These are phyloP conservation scores for Pachydiplax longipennis DNA, from an alignment of 2,888 invertebrate genomes.

Conservation along the genomic window DNA sequence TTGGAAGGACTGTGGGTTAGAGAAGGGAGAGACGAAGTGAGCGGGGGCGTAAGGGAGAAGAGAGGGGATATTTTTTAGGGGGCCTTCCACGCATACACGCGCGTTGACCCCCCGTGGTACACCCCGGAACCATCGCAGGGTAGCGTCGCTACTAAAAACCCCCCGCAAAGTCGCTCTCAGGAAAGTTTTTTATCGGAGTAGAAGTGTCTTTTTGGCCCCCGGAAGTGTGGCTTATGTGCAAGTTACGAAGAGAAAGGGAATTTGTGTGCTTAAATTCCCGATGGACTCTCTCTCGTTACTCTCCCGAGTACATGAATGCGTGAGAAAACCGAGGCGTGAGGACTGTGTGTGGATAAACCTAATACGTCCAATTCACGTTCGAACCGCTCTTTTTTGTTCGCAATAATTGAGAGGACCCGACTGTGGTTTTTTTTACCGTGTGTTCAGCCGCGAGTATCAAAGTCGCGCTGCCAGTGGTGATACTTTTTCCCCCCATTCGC, in stretches of 20 bases:
- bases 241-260: neutral
- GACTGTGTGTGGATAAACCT: neutral
- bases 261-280: neutral
- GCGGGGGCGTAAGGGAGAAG: neutral
- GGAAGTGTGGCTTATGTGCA: neutral
- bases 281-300: neutral
- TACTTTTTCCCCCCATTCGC: neutral
- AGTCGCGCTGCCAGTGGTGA: neutral
- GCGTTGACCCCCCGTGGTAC: neutral
- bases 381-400: neutral
- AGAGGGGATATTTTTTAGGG: neutral
- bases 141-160: constrained; percentile 16
- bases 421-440: neutral
- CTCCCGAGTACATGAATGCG: neutral
- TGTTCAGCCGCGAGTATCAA: neutral
- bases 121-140: neutral
- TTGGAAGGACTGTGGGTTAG: constrained; percentile 3
- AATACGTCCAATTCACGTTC: neutral
- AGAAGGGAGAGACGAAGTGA: neutral
- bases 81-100: neutral
- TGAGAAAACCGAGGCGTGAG: neutral
- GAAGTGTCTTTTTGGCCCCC: neutral
- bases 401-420: no score
- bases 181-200: constrained; percentile 4
- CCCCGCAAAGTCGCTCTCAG: neutral